Evolutionary conservation across 2,797 vertebrate genomes (phyloP).

Genomic region (Antrozous pallidus): DNA sequence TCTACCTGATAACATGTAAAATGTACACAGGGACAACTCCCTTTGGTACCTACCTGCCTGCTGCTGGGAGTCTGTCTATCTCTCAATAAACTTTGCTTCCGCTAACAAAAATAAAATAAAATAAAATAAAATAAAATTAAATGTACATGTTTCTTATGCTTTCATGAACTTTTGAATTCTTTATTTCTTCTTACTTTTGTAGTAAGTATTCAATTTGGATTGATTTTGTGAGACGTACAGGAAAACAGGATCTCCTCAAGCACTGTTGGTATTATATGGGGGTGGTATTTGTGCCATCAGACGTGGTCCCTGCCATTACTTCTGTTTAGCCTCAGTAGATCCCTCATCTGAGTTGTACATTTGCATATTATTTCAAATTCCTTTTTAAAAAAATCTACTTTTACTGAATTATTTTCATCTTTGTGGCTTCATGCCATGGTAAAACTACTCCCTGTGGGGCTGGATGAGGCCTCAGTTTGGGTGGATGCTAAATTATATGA

Average conservation of each 20-base stretch:
- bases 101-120: too few relatives aligned
- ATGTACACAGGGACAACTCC: neutral
- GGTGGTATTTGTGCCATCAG: neutral
- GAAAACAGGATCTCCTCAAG: neutral
- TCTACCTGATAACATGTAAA: neutral
- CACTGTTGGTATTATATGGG: neutral
- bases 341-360: neutral
- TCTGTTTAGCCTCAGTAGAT: neutral
- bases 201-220: neutral
- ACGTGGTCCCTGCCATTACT: neutral
- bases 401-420: conserved; percentile 20
- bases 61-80: too few relatives aligned
- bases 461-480: conserved; percentile 6
- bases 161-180: neutral
- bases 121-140: neutral
- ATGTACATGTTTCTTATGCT: neutral
- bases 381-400: neutral
- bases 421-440: neutral
- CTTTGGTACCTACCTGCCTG: too few relatives aligned
- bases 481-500: neutral
- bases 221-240: neutral
- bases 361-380: conserved; percentile 6
- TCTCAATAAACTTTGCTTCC: too few relatives aligned
- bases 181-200: neutral
- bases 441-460: neutral